These are phyloP conservation scores for Mesitornis unicolor DNA, from an alignment of 2,113 vertebrate species.

Conservation along the genomic window DNA sequence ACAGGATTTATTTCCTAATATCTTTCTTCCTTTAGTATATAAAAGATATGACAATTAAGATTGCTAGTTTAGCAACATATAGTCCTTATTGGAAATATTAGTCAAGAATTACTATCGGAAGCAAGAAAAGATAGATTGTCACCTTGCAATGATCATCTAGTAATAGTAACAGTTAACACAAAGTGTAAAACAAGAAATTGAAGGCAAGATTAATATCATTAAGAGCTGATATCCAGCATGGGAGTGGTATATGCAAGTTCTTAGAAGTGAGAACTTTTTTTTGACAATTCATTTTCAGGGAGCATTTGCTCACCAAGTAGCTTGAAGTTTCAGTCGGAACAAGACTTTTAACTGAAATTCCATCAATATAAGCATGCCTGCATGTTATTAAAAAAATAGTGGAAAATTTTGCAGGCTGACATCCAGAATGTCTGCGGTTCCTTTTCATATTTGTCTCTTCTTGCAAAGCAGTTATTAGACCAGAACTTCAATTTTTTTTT, in stretches of 20 bases:
- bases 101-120: background rate
- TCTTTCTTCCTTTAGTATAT: background rate
- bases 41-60: background rate
- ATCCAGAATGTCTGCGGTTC: conserved; percentile 75
- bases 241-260: background rate
- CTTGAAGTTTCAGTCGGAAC: conserved; percentile 74
- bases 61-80: background rate
- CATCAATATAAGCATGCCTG: conserved; percentile 47
- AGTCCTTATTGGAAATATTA: background rate
- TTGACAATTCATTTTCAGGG: background rate
- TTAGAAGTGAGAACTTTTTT: background rate
- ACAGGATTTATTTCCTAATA: background rate
- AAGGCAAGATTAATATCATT: background rate
- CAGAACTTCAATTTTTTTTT: background rate
- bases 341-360: conserved; percentile 55
- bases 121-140: background rate
- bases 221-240: background rate
- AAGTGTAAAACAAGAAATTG: background rate
- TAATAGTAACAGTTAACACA: background rate
- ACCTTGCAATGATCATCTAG: background rate
- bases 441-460: conserved; percentile 70
- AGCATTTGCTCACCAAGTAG: conserved; percentile 8
- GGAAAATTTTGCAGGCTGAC: conserved; percentile 76
- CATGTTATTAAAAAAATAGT: conserved; percentile 70
- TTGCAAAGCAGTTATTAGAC: conserved; percentile 67